Percentiles rank a stretch among this genome's conserved stretches.
These are phyloP conservation scores for Drosophila recens DNA, from an alignment of 2,888 invertebrate species.

Conservation along the genomic window DNA sequence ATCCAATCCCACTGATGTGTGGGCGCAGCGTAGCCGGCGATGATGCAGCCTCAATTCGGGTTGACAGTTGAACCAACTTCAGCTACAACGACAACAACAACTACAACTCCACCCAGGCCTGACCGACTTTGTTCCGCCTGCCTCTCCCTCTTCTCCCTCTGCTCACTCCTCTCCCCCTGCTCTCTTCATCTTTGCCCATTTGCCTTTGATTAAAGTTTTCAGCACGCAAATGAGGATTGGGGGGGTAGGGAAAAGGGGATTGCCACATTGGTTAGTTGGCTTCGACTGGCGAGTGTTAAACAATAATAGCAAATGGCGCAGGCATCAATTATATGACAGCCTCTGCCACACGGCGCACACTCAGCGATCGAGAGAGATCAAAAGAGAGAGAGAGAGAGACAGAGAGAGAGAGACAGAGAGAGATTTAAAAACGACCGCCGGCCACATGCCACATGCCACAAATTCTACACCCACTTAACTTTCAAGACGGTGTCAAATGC, in stretches of 20 bases:
- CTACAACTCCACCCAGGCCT: slow-evolving; percentile 54
- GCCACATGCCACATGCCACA: slow-evolving; percentile 71
- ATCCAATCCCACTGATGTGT: slow-evolving; percentile 52
- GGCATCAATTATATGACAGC: slow-evolving; percentile 80
- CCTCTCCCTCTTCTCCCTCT: slow-evolving; percentile 1
- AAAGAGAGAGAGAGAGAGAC: not conserved
- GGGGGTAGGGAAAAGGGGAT: not conserved
- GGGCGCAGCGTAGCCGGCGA: slow-evolving; percentile 50
- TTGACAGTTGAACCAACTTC: slow-evolving; percentile 70
- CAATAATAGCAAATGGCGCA: slow-evolving; percentile 78
- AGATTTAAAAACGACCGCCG: slow-evolving; percentile 46
- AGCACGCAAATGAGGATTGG: slow-evolving; percentile 37
- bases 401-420: slow-evolving; percentile 3
- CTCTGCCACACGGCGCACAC: slow-evolving; percentile 43
- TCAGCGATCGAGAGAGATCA: not conserved
- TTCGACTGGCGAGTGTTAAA: slow-evolving; percentile 67
- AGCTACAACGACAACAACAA: slow-evolving; percentile 20
- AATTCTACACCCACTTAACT: slow-evolving; percentile 78
- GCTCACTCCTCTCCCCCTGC: too few relatives aligned
- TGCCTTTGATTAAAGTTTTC: slow-evolving; percentile 79
- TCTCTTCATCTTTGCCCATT: slow-evolving; percentile 39
- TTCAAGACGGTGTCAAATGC: slow-evolving; percentile 80
- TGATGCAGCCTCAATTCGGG: slow-evolving; percentile 67
- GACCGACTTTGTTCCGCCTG: slow-evolving; percentile 58
- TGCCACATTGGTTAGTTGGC: not conserved